phyloP scores from a whole-genome alignment of 2,888 invertebrate species.

The Fragum fragum region DNA sequence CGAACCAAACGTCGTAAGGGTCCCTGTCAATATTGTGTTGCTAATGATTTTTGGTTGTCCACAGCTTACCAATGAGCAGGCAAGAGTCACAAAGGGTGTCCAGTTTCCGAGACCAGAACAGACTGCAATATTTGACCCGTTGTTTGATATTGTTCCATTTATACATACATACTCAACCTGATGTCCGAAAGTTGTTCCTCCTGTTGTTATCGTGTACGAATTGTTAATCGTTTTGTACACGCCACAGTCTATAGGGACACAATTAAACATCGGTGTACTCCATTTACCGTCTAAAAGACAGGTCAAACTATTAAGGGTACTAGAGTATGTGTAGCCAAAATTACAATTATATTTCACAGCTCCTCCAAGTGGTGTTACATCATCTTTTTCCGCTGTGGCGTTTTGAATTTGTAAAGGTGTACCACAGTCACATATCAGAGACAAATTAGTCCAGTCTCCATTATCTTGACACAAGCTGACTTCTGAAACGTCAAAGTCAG shows the following conservation, averaged over 20 bases:
- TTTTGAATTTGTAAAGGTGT: not conserved
- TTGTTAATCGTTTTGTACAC: not conserved
- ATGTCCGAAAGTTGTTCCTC: not conserved
- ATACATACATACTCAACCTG: not conserved
- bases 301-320: no score
- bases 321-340: not conserved
- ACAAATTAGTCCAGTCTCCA: not conserved
- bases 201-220: not conserved
- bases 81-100: not conserved
- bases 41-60: not conserved
- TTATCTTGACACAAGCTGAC: not conserved
- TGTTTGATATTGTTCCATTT: not conserved
- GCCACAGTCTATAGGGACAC: not conserved
- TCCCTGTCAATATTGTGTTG: not conserved
- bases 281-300: not conserved
- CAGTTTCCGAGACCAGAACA: not conserved
- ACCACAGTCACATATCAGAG: not conserved
- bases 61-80: not conserved
- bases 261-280: not conserved
- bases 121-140: not conserved
- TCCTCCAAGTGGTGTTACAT: not conserved
- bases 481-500: not conserved
- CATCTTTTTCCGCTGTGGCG: not conserved
- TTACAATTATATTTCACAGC: not conserved
- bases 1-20: not conserved